phyloP scores from a whole-genome alignment of 2,797 vertebrate genomes.

The Lepus oiostolus region DNA sequence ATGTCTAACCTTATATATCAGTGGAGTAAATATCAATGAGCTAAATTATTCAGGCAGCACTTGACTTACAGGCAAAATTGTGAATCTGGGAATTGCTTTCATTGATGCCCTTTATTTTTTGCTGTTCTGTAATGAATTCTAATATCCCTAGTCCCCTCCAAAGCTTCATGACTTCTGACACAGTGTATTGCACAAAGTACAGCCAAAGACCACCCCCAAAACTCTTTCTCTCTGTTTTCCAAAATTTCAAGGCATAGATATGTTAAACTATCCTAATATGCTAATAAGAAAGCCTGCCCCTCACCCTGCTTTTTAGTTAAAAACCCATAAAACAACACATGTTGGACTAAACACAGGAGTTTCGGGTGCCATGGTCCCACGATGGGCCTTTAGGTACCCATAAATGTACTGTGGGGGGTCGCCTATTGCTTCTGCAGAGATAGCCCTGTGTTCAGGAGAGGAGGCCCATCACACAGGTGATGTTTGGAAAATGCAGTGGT shows the following conservation, averaged over 20 bases:
- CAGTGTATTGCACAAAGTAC: background rate
- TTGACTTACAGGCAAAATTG: background rate
- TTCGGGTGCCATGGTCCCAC: background rate
- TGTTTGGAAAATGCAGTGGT: background rate
- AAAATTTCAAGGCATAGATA: background rate
- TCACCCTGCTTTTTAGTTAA: background rate
- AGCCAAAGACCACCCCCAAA: background rate
- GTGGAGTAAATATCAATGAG: background rate
- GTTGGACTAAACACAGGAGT: background rate
- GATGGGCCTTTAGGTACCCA: background rate
- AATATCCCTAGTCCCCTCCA: background rate
- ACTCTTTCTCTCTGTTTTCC: background rate
- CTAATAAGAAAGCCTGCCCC: background rate
- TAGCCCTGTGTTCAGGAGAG: background rate
- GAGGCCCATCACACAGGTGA: background rate
- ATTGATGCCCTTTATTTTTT: background rate
- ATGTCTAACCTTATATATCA: background rate
- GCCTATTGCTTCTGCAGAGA: background rate
- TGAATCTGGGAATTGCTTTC: conserved; percentile 9
- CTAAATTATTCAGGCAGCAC: background rate
- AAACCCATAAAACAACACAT: background rate
- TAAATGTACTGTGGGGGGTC: background rate
- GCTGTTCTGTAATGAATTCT: background rate
- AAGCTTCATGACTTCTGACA: background rate
- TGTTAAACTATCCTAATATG: background rate